A percentile compares a stretch with the other conserved stretches of the same genome.
These are phyloP conservation scores for Cathartes aura DNA, from an alignment of 2,113 vertebrate genomes.

Conservation along the genomic window DNA sequence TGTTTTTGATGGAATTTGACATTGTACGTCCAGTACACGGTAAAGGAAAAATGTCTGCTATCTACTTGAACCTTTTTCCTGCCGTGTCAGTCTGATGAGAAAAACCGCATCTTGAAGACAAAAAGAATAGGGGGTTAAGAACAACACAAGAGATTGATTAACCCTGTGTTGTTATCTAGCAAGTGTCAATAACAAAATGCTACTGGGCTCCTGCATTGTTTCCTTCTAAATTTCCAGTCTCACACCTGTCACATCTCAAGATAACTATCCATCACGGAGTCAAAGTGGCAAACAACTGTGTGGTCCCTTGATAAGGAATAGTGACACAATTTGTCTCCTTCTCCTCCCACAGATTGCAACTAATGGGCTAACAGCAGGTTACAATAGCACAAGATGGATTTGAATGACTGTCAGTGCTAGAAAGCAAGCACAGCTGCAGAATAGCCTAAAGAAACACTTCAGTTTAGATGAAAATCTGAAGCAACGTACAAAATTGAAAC, in stretches of 20 bases:
- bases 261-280: conserved; percentile 94
- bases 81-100: conserved; percentile 46
- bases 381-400: conserved; percentile 69
- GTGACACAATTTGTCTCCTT: conserved; percentile 93
- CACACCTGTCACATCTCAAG: conserved; percentile 91
- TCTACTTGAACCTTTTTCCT: conserved; percentile 38
- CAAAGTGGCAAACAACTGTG: conserved; percentile 92
- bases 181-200: conserved; percentile 88
- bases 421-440: conserved; percentile 65
- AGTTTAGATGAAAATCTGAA: conserved; percentile 52
- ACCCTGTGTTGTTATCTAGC: conserved; percentile 86
- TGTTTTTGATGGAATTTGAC: neutral
- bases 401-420: conserved; percentile 58
- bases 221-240: conserved; percentile 79
- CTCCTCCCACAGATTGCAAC: conserved; percentile 88
- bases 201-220: conserved; percentile 84
- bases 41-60: conserved; percentile 22
- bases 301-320: conserved; percentile 94
- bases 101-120: conserved; percentile 74
- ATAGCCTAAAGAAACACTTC: conserved; percentile 64
- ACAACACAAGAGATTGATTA: conserved; percentile 89
- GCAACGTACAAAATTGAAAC: conserved; percentile 54
- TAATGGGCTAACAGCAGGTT: conserved; percentile 79
- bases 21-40: neutral
- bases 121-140: conserved; percentile 74